Evolutionary conservation across 2,113 vertebrate genomes (phyloP).

Genomic region (Turnix velox): DNA sequence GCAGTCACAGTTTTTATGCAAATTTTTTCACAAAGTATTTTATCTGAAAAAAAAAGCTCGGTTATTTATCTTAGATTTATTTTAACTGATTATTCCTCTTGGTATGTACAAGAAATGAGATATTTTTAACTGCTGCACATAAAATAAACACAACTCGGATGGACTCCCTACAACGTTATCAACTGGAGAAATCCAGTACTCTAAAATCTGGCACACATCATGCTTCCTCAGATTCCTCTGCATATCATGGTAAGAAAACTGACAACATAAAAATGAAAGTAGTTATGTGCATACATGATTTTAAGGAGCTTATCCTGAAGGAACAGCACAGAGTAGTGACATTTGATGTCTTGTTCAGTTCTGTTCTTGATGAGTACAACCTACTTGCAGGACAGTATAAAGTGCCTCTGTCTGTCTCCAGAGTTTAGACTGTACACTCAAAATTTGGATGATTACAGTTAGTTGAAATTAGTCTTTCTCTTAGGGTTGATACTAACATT

Average conservation of each 20-base stretch:
- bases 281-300: neutral
- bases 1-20: neutral
- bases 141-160: neutral
- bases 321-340: neutral
- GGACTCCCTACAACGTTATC: neutral
- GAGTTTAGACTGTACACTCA: neutral
- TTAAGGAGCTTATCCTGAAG: neutral
- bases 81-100: neutral
- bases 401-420: neutral
- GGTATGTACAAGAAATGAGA: neutral
- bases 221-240: neutral
- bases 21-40: neutral
- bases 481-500: neutral
- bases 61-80: neutral
- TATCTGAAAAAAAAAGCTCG: neutral
- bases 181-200: fast-evolving
- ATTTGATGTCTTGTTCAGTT: neutral
- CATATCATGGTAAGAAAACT: neutral
- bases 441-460: neutral
- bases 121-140: neutral
- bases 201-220: neutral
- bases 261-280: neutral
- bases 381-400: neutral
- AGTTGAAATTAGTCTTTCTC: neutral
- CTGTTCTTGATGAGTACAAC: neutral